Conservation (phyloP, 1,140 invertebrate species). For the Hylaeus anthracinus region DNA sequence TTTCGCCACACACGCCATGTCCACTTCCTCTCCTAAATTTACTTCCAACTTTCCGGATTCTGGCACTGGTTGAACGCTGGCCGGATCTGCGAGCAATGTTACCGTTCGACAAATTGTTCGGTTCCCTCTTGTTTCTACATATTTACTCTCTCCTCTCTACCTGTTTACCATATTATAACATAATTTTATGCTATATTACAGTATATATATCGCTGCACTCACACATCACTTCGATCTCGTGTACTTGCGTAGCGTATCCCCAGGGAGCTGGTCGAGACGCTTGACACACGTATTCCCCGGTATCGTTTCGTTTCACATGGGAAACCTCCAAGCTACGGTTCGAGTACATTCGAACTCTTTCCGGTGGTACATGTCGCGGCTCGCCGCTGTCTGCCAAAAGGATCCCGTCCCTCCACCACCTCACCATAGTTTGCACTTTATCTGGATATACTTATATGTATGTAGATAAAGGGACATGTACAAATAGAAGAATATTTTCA, state of each 20-base stretch:
- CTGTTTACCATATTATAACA: too few species aligned
- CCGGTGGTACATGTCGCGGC: conserved; percentile 76
- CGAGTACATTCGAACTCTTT: conserved; percentile 83
- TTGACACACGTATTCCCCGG: conserved; percentile 88
- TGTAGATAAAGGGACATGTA: too few species aligned
- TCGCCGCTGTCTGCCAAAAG: conserved; percentile 85
- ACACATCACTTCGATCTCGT: conserved; percentile 90
- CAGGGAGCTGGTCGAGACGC: conserved; percentile 82
- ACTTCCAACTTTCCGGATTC: conserved; percentile 86
- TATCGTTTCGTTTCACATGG: conserved; percentile 83
- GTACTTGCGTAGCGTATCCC: conserved; percentile 85
- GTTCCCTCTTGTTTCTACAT: too few species aligned
- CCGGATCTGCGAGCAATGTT: conserved; percentile 82
- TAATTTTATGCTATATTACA: too few species aligned
- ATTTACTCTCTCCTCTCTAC: too few species aligned
- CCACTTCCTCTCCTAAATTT: conserved; percentile 85
- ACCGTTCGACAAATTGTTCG: too few species aligned
- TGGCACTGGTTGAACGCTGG: conserved; percentile 85
- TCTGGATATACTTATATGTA: neutral
- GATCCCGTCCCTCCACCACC: conserved; percentile 84
- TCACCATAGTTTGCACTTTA: conserved; percentile 71
- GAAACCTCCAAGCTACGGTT: conserved; percentile 87
- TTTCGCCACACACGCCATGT: conserved; percentile 85
- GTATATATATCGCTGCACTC: conserved; percentile 72
- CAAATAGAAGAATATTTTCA: too few species aligned